phyloP scores from a whole-genome alignment of 2,888 invertebrate species.

The Drosophila peninsularis region DNA sequence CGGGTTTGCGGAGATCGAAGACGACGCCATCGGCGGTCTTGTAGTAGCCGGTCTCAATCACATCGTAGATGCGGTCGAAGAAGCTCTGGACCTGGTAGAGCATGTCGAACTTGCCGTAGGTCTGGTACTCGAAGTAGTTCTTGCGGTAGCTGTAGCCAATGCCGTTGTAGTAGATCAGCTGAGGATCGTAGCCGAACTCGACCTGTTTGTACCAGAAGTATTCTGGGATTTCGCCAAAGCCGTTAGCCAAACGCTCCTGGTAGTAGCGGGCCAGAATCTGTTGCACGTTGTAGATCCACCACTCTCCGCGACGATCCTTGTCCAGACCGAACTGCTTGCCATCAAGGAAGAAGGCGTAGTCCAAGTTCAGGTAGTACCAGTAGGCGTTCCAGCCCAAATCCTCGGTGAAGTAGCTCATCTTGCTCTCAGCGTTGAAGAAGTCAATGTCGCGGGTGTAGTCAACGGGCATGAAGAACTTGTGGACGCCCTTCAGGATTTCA shows the following conservation, averaged over 20 bases:
- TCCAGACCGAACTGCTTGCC: constrained; percentile 85
- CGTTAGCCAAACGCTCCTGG: constrained; percentile 88
- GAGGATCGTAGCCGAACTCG: constrained; percentile 87
- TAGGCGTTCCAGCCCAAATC: constrained; percentile 89
- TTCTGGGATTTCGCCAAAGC: constrained; percentile 87
- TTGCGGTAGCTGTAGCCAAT: constrained; percentile 87
- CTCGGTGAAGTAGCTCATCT: constrained; percentile 89
- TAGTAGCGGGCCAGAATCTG: constrained; percentile 89
- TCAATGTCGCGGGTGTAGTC: constrained; percentile 87
- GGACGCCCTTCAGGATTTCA: constrained; percentile 56
- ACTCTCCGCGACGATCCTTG: constrained; percentile 88
- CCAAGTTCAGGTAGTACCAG: constrained; percentile 88
- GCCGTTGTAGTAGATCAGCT: constrained; percentile 87
- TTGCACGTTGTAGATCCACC: constrained; percentile 88
- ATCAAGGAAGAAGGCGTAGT: constrained; percentile 88
- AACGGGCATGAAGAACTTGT: constrained; percentile 84
- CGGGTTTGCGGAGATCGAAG: constrained; percentile 87
- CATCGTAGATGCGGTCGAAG: constrained; percentile 85
- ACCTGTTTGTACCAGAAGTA: constrained; percentile 86
- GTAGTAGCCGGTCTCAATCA: constrained; percentile 85
- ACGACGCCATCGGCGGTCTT: constrained; percentile 85
- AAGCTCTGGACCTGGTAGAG: constrained; percentile 71
- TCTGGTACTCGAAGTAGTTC: constrained; percentile 82
- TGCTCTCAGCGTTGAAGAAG: constrained; percentile 86
- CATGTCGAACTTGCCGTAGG: constrained; percentile 75